Percentiles rank a stretch among this genome's conserved stretches.
Evolutionary conservation across 2,113 vertebrate species (phyloP).

Genomic region (Calyptommatus sinebrachiatus): DNA sequence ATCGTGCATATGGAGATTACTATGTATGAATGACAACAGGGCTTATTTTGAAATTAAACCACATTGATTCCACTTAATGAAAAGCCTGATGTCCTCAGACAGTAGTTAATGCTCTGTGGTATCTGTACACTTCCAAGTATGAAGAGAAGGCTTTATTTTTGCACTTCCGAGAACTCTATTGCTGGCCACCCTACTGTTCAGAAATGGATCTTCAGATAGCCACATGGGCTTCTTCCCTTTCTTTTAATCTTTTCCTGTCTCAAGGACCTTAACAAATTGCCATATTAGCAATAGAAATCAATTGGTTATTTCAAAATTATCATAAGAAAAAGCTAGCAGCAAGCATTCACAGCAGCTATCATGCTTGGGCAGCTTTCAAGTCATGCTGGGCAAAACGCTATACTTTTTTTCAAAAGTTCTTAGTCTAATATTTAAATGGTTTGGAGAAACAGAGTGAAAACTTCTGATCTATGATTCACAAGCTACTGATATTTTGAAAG

Average conservation of each 20-base stretch:
- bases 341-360: conserved; percentile 19
- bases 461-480: not conserved
- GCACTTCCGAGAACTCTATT: conserved; percentile 29
- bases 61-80: not conserved
- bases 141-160: conserved; percentile 26
- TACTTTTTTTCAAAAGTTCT: conserved; percentile 6
- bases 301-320: conserved; percentile 26
- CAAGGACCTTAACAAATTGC: conserved; percentile 32
- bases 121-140: conserved; percentile 6
- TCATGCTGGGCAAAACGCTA: conserved; percentile 15
- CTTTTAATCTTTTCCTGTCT: conserved; percentile 29
- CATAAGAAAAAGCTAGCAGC: conserved; percentile 25
- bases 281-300: conserved; percentile 31
- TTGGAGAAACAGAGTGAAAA: not conserved
- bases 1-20: conserved; percentile 34
- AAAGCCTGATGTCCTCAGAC: not conserved
- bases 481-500: conserved; percentile 18
- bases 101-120: not conserved
- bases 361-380: conserved; percentile 22
- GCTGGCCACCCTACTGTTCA: conserved; percentile 5
- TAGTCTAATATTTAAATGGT: conserved; percentile 18
- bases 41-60: conserved; percentile 19
- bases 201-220: conserved; percentile 28
- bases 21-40: conserved; percentile 6
- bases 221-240: not conserved